phyloP scores from a whole-genome alignment of 1,140 invertebrate species.

The Drosophila lacteicornis region DNA sequence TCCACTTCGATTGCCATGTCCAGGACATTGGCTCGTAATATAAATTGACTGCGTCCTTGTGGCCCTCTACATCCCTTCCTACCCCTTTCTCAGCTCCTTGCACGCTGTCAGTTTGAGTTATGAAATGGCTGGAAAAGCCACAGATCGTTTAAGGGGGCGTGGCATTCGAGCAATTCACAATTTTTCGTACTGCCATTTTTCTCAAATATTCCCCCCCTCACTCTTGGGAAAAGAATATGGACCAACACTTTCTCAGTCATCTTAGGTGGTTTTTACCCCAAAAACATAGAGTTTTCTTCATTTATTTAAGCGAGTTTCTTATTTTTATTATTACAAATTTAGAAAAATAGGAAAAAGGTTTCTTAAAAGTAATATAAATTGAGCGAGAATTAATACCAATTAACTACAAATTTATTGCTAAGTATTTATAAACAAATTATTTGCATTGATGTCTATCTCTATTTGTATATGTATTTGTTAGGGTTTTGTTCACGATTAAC shows the following conservation, averaged over 20 bases:
- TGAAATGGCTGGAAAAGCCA: constrained; percentile 51
- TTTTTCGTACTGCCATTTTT: constrained; percentile 10
- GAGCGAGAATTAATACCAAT: neutral
- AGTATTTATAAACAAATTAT: neutral
- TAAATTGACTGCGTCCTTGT: constrained; percentile 56
- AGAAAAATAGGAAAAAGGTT: neutral
- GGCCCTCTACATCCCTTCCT: neutral
- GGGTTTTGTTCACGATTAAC: too few relatives aligned
- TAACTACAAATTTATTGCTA: neutral
- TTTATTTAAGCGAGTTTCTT: neutral
- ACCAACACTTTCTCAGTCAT: neutral
- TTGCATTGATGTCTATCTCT: neutral
- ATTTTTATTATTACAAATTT: neutral
- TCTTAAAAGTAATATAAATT: neutral
- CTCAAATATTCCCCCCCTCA: neutral
- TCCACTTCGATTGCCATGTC: constrained; percentile 54
- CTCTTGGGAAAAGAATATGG: neutral
- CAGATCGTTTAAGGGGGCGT: constrained; percentile 9
- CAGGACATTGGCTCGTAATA: constrained; percentile 57
- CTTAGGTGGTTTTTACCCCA: neutral
- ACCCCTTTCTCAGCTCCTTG: constrained; percentile 1
- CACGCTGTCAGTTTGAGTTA: constrained; percentile 65
- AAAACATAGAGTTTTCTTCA: neutral
- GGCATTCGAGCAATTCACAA: constrained; percentile 11
- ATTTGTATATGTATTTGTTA: too few relatives aligned